A percentile compares a stretch with the other conserved stretches of the same genome.
These are phyloP conservation scores for Thereva nobilitata DNA, from an alignment of 2,888 invertebrate genomes.

Conservation along the genomic window DNA sequence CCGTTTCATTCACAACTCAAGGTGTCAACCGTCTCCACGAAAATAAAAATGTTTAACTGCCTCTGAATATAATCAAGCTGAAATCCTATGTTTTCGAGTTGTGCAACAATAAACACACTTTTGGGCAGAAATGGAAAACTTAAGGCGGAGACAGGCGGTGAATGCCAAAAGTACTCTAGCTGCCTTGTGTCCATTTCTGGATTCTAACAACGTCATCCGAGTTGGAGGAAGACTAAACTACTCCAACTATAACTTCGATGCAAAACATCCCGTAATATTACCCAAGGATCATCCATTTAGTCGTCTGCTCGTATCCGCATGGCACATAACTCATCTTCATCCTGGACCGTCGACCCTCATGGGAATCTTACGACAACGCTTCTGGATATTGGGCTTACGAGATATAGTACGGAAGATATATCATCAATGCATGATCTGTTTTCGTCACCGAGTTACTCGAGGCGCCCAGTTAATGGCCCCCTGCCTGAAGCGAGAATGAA, in stretches of 20 bases:
- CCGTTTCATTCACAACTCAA: background rate
- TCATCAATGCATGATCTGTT: slow-evolving; percentile 3
- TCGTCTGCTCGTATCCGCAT: background rate
- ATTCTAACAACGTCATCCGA: slow-evolving; percentile 43
- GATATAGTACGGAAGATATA: background rate
- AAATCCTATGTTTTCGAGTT: slow-evolving; percentile 4
- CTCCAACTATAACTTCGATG: slow-evolving; percentile 35
- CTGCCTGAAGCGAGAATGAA: background rate
- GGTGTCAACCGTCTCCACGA: background rate
- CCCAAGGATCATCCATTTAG: slow-evolving; percentile 33
- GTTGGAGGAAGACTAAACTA: slow-evolving; percentile 46
- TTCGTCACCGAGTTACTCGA: background rate
- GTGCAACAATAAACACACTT: background rate
- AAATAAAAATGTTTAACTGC: background rate
- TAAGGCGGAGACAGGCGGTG: background rate
- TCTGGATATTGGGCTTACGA: background rate
- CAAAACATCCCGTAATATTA: slow-evolving; percentile 44
- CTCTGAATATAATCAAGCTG: background rate
- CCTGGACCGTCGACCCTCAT: too few relatives aligned
- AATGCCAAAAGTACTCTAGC: slow-evolving; percentile 35
- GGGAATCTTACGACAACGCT: background rate
- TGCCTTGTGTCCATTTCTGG: slow-evolving; percentile 44
- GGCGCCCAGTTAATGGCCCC: slow-evolving; percentile 7
- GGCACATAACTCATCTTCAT: too few relatives aligned
- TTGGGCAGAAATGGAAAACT: slow-evolving; percentile 12